Evolutionary conservation across 2,113 vertebrate species (phyloP), one percentile per base, ranked within the genome.

Genomic region (Onychostoma macrolepis): DNA sequence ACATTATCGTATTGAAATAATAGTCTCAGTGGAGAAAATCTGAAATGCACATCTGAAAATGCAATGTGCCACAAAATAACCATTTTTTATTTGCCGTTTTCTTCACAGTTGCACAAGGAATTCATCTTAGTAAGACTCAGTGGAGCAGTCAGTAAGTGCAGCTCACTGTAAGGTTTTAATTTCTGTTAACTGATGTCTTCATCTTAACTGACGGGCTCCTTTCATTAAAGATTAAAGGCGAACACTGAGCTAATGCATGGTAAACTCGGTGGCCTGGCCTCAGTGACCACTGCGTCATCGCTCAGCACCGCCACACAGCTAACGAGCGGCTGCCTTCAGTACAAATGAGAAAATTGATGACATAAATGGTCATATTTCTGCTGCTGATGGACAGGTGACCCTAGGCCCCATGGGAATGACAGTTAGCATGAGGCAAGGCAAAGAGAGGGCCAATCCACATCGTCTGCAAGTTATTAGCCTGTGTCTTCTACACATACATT

Each of bases 381-480:
- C 91, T 89, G 86, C 79, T 90, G 90, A 90, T 72, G 30, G 90
- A 88, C 87, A 87, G 77, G 85, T 89, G 89, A 61, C 56, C 56
- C 56, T n/a, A 3, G 24, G 24, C 56, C 56, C 21, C 56, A 8
- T 61, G 56, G 56, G 56, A n/a, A 61, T 61, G 56, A 82, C 77
- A 87, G 77, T 79, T 36, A 56, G 28, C 45, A 77, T 75, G 81
- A 28, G 28, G 74, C 50, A 13, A 33, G 65, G 85, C 30, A 78
- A 38, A 84, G 82, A 84, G 80, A 80, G 33, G 84, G 78, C 53
- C 26, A 80, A 72, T 8, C 80, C 10, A 53, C 19, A 53, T 53
- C 17, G 36, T 33, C 72, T 78, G 65, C 9, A 45, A 43, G 77
- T 28, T 61, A 75, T 82, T 83, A 83, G 33, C n/a, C 69, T 74